phyloP scores from a whole-genome alignment of 2,113 vertebrate species.

The Oreamnos americanus region DNA sequence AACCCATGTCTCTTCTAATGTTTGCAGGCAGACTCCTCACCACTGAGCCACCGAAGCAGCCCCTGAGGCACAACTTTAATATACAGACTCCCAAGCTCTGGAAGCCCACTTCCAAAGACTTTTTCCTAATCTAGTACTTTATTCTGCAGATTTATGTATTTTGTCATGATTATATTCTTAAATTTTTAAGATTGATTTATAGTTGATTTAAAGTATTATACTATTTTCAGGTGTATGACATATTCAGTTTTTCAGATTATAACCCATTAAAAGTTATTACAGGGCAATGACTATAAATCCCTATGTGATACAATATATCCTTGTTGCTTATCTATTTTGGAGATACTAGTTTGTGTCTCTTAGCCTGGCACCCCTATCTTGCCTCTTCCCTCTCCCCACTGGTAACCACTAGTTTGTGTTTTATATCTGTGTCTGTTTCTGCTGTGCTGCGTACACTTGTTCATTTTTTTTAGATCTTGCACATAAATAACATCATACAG shows the following conservation, averaged over 20 bases:
- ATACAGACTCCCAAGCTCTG: not conserved
- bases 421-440: not conserved
- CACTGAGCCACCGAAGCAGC: not conserved
- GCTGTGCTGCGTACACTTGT: not conserved
- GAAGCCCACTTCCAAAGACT: not conserved
- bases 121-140: not conserved
- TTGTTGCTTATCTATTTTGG: not conserved
- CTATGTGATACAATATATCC: not conserved
- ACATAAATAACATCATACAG: not conserved
- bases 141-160: not conserved
- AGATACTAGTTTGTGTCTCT: not conserved
- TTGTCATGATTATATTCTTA: not conserved
- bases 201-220: not conserved
- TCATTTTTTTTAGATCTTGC: not conserved
- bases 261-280: not conserved
- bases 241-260: not conserved
- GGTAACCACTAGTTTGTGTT: not conserved
- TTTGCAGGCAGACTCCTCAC: not conserved
- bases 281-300: not conserved
- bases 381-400: no score
- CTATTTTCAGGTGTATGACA: not conserved
- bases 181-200: not conserved
- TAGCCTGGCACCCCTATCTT: not conserved
- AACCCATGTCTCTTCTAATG: not conserved
- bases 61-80: not conserved